These are phyloP conservation scores for Dromius quadrimaculatus DNA, from an alignment of 2,888 invertebrate species.

Conservation along the genomic window DNA sequence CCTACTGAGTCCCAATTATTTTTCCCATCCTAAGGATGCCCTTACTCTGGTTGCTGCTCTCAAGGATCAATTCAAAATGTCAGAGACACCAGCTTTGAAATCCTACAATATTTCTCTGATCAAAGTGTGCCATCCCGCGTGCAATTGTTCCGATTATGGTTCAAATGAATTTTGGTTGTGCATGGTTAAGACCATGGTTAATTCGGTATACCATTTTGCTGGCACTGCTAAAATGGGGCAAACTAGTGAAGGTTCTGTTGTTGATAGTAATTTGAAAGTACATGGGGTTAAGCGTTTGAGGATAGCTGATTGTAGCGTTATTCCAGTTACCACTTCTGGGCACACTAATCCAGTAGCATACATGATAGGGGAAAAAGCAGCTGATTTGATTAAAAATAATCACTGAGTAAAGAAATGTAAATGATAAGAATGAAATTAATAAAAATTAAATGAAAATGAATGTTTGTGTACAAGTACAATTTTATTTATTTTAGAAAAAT, in stretches of 20 bases:
- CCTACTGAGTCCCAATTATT: conserved; percentile 71
- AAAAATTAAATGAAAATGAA: too few relatives aligned
- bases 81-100: conserved; percentile 65
- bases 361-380: conserved; percentile 79
- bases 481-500: too few relatives aligned
- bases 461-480: too few relatives aligned
- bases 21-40: conserved; percentile 63
- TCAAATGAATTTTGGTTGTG: conserved; percentile 77
- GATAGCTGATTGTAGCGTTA: conserved; percentile 77
- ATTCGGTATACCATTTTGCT: conserved; percentile 76
- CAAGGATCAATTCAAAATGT: conserved; percentile 66
- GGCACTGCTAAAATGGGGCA: conserved; percentile 79
- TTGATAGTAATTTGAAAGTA: conserved; percentile 73
- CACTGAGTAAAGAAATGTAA: too few relatives aligned
- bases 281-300: conserved; percentile 72
- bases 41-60: conserved; percentile 69
- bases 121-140: conserved; percentile 69
- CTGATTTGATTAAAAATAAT: conserved; percentile 71
- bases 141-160: conserved; percentile 67
- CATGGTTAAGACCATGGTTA: conserved; percentile 70
- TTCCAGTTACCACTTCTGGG: conserved; percentile 74
- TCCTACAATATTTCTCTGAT: conserved; percentile 72
- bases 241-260: conserved; percentile 71
- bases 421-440: too few relatives aligned
- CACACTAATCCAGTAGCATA: conserved; percentile 77